Base-by-base conservation (phyloP, 1,140 invertebrate genomes). In the Laupala kohalensis region DNA sequence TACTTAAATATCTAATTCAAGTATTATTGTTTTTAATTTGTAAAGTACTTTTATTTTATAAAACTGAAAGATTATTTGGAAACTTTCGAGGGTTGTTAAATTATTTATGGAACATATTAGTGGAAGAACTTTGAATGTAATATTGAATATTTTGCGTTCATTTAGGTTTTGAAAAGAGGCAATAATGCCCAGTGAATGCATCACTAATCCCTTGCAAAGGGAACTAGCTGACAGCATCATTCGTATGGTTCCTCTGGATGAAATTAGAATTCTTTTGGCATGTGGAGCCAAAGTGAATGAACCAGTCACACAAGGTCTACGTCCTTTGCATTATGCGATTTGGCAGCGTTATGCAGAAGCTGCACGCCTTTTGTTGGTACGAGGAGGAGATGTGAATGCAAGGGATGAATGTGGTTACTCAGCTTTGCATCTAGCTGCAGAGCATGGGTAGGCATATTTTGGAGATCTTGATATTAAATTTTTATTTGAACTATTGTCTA, bases 181-280 rank as follows among this genome's bases (percentile, higher is more conserved):
- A 53, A 53, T 66, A 37, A 91, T 90, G 89, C 89, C 89, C 65
- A 84, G 87, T 9, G 89, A 90, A 77, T 88, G 89, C 79, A 87
- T 88, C 74, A 78, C 83, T 2, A 91, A 91, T 79, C 88, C 90
- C 25, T 83, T 93, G 67, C 92, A 95, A 83, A 85, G 93, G 72
- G 91, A 95, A 78, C 81, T 96, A 69, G 93, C 93, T 0, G 94
- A 96, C 81, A 90, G 90, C 75, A 95, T 96, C 78, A 94, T 94
- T 68, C 87, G 92, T 53, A 89, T 93, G 84, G 92, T 92, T 64
- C 86, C 92, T 0, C 78, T 95, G 72, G 92, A 94, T 76, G 94
- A 96, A 76, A 90, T 97, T 26, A 83, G 92, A 53, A 93, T 94
- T 70, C 82, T 94, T 2, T 79, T 94, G 64, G 91, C 92, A 4